These are phyloP conservation scores for Manacus vitellinus DNA, from an alignment of 2,113 vertebrate species.

Conservation along the genomic window DNA sequence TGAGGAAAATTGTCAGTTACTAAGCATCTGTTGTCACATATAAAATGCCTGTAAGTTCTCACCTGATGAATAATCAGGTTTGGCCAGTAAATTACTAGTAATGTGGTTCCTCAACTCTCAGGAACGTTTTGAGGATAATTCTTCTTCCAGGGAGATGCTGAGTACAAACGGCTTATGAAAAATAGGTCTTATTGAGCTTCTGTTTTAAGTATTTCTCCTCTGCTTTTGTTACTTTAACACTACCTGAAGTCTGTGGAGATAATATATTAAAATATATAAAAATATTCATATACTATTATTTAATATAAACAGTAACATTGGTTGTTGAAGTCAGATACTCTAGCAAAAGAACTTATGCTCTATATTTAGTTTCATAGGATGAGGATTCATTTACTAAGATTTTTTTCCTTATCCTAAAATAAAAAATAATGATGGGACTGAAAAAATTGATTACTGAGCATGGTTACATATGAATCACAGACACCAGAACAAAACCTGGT, in stretches of 20 bases:
- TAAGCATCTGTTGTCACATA: not conserved
- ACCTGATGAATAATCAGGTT: not conserved
- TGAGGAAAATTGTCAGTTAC: not conserved
- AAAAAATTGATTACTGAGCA: not conserved
- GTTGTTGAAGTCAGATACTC: not conserved
- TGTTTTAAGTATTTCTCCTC: not conserved
- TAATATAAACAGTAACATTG: not conserved
- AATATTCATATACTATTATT: not conserved
- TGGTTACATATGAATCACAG: not conserved
- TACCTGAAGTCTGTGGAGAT: not conserved
- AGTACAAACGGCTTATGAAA: not conserved
- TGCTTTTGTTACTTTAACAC: not conserved
- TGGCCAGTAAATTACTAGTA: not conserved
- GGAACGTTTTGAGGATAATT: not conserved
- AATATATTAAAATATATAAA: not conserved
- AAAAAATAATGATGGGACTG: not conserved
- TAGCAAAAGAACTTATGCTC: not conserved
- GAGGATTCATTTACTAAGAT: not conserved
- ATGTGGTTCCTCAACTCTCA: not conserved
- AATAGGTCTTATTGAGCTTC: not conserved
- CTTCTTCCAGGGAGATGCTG: not conserved
- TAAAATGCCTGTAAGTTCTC: not conserved
- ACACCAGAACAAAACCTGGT: not conserved
- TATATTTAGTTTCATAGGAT: not conserved
- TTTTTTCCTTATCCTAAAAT: not conserved